phyloP scores from a whole-genome alignment of 2,888 invertebrate species.

The Oxystoma pomonae region DNA sequence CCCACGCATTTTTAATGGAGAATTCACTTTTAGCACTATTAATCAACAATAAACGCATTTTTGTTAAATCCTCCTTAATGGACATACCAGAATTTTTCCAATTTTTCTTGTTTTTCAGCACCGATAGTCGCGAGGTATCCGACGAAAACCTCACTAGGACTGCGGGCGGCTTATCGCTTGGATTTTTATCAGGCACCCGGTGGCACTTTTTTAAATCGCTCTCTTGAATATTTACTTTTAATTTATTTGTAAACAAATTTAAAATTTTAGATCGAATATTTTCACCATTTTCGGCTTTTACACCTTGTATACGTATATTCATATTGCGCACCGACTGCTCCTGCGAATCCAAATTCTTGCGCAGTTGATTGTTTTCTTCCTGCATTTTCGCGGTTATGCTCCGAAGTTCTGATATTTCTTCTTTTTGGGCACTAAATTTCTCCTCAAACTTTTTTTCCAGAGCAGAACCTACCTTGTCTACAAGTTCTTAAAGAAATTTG shows the following conservation, averaged over 20 bases:
- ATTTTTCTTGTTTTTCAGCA: neutral
- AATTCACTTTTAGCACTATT: conserved; percentile 1
- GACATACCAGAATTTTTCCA: neutral
- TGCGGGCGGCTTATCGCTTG: no score
- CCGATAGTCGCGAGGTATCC: neutral
- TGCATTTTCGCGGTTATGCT: neutral
- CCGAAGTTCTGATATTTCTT: neutral
- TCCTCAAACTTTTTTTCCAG: no score
- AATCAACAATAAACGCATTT: no score
- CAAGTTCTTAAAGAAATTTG: neutral
- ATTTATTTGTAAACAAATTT: neutral
- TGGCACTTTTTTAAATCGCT: no score
- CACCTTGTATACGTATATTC: neutral
- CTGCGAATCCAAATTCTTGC: neutral
- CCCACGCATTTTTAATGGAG: neutral
- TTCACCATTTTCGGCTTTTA: neutral
- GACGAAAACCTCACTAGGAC: conserved; percentile 1
- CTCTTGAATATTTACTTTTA: no score
- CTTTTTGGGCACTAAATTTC: neutral
- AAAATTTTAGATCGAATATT: neutral
- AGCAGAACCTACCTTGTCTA: no score
- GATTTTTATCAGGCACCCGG: no score
- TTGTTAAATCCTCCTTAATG: neutral
- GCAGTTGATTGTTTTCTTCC: neutral
- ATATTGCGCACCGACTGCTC: neutral